Evolutionary conservation across 2,888 invertebrate genomes (phyloP), one percentile per base, ranked within the genome.

Genomic region (Polymixis flavicincta): DNA sequence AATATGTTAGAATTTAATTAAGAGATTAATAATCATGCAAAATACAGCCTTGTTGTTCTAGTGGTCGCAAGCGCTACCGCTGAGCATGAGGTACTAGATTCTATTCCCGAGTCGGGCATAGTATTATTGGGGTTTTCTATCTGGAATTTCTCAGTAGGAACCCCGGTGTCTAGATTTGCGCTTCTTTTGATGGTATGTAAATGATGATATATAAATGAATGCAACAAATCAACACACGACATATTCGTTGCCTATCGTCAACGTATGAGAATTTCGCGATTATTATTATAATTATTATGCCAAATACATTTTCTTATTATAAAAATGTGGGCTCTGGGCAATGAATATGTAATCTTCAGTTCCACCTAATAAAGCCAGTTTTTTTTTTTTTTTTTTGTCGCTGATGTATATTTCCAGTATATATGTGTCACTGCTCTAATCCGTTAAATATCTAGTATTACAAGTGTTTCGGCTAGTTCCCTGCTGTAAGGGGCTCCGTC

Each of bases 401-500:
- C 70, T 61, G 32, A 60, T 74, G 45, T 74, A 55, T 78, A 55
- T 74, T 74, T 71, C 55, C 71, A 68, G 71, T 80, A 52, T 74
- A 19, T 48, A 17, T 71, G 59, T 66, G 66, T 80, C 69, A 64
- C 48, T 50, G 17, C 67, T 60, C 37, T 74, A 70, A 82, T 78
- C 59, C 50, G 74, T 74, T 72, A 65, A 54, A 63, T 65, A 70
- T 76, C 69, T 85, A 85, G 83, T 87, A 80, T 83, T 80, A 82
- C 71, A 83, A 59, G 55, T 82, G 67, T 68, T 74, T 61, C 66
- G 67, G 64, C 69, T 63, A 61, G 85, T 48, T 64, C 63, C 71
- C 59, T 52, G 22, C 13, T 84, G 84, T 81, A 84, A 63, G 80
- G 74, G 71, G 55, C 64, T 66, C 78, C 71, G 74, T 55, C 57